Base-by-base conservation (phyloP, 2,888 invertebrate genomes). In the Drepana falcataria region DNA sequence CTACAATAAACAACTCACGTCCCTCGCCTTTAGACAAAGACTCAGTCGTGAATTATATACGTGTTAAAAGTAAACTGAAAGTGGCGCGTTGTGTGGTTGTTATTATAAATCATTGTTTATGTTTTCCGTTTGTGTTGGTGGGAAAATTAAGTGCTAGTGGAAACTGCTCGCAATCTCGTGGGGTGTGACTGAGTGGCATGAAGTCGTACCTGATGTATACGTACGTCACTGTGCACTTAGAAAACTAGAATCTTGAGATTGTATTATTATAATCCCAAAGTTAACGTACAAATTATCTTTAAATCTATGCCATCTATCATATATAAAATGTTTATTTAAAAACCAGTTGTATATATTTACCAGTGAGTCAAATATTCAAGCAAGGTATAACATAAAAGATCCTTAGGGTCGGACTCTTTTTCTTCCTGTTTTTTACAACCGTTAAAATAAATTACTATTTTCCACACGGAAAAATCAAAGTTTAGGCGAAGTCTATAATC, bases 71-170 rank as follows among this genome's bases (percentile, higher is more conserved):
- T 91, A 90, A 90, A 90, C 89, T 87, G 87, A 89, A 90, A 91
- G 90, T 91, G 87, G 83, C 86, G 82, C 87, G 85, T 84, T 88
- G 82, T 88, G 83, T 86, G 85, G 85, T 79, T 82, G 89, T 87
- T 90, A 90, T 87, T 89, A 91, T 91, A 91, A 91, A 91, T 91
- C 91, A 91, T 91, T 90, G 89, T 87, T 91, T 91, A 91, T 91
- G 91, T 85, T 91, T 91, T 91, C 91, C 91, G 91, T 89, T 91
- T 89, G 85, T 79, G 82, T 84, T 85, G 77, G 82, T 83, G 77
- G 77, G 77, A 76, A 83, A 87, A 90, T 88, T 88, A 88, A 88
- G 85, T 87, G 85, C 77, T 85, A 81, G 85, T 83, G 72, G 83
- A 81, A 85, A 85, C 82, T 82, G 79, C 75, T 82, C 73, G 83